phyloP scores from a whole-genome alignment of 2,888 invertebrate species.

The Apotomis capreana region DNA sequence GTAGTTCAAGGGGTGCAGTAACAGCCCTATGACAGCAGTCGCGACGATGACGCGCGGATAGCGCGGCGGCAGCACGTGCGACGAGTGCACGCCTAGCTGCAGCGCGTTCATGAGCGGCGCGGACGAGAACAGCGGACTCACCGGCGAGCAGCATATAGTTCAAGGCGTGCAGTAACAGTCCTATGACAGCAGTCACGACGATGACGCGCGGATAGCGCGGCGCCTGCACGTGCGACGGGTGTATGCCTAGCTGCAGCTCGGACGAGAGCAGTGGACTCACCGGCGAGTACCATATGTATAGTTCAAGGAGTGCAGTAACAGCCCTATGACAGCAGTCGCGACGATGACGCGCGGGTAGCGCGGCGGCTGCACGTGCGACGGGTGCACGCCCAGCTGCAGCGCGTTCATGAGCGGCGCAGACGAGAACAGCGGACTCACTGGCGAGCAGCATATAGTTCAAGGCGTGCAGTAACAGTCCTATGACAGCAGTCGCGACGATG shows the following conservation, averaged over 20 bases:
- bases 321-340: constrained; percentile 89
- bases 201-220: constrained; percentile 87
- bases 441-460: constrained; percentile 92
- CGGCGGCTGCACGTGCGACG: constrained; percentile 75
- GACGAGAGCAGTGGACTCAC: no score
- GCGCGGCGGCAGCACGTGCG: constrained; percentile 73
- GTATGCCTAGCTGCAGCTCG: constrained; percentile 91
- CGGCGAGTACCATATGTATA: constrained; percentile 93
- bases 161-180: constrained; percentile 89
- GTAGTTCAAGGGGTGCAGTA: constrained; percentile 90
- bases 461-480: constrained; percentile 90
- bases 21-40: constrained; percentile 90
- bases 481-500: constrained; percentile 89
- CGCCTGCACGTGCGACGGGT: constrained; percentile 80
- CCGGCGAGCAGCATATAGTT: constrained; percentile 93
- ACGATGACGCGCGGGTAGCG: constrained; percentile 87
- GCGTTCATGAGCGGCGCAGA: constrained; percentile 92
- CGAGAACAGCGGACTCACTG: constrained; percentile 85
- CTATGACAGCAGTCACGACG: constrained; percentile 90
- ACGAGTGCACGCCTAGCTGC: constrained; percentile 89
- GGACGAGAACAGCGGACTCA: constrained; percentile 85
- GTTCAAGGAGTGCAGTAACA: constrained; percentile 89
- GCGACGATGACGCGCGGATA: constrained; percentile 88
- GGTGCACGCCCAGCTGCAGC: constrained; percentile 90
- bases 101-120: constrained; percentile 91